Evolutionary conservation across 2,888 invertebrate genomes (phyloP).

Genomic region (Drosophila bunnanda): DNA sequence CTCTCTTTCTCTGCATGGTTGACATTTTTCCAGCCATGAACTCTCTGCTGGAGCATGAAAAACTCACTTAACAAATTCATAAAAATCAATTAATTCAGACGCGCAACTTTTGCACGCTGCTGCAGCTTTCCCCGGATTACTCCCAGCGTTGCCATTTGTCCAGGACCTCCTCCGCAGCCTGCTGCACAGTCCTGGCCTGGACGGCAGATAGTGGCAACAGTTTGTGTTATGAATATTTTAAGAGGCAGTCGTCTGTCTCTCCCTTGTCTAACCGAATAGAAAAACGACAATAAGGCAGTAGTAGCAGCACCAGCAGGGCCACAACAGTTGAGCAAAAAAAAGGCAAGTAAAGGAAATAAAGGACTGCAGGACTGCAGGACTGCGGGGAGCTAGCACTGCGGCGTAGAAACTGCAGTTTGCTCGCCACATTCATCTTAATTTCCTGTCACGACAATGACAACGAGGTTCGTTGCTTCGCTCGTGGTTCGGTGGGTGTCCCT

Average conservation of each 20-base stretch:
- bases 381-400: slow-evolving; percentile 25
- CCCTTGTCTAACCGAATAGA: slow-evolving; percentile 45
- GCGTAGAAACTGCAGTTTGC: slow-evolving; percentile 71
- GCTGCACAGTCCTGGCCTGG: slow-evolving; percentile 8
- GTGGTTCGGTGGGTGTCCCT: slow-evolving; percentile 29
- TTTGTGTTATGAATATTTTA: slow-evolving; percentile 79
- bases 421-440: slow-evolving; percentile 80
- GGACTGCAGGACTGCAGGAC: slow-evolving; percentile 7
- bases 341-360: slow-evolving; percentile 6
- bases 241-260: slow-evolving; percentile 49
- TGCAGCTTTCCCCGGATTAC: slow-evolving; percentile 28
- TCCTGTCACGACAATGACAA: slow-evolving; percentile 80
- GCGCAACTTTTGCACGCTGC: slow-evolving; percentile 47
- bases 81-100: slow-evolving; percentile 71
- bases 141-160: slow-evolving; percentile 45
- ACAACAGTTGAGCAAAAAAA: slow-evolving; percentile 24
- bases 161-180: slow-evolving; percentile 12
- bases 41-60: slow-evolving; percentile 29
- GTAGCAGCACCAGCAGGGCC: slow-evolving; percentile 14
- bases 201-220: slow-evolving; percentile 70
- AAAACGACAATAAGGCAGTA: slow-evolving; percentile 36
- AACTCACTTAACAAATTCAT: slow-evolving; percentile 62
- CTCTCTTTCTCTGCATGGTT: background rate
- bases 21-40: slow-evolving; percentile 11
- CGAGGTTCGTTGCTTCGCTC: slow-evolving; percentile 55